Evolutionary conservation across 2,888 invertebrate species (phyloP), one percentile per base, ranked within the genome.

Genomic region (Xanthorhoe designata): DNA sequence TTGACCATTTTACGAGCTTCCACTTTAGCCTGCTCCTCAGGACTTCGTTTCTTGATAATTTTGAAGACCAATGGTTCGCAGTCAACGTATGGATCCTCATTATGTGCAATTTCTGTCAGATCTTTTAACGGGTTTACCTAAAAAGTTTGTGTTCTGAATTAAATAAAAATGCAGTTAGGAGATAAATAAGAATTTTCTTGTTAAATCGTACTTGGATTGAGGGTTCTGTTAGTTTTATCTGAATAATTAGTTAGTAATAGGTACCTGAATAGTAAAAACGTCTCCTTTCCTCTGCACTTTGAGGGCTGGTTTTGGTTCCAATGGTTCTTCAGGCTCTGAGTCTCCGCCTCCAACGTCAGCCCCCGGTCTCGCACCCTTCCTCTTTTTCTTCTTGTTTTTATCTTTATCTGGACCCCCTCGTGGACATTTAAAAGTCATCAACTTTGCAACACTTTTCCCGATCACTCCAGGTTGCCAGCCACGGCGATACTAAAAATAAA

Each of bases 11-110:
- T 89, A 18, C 94, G 91, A 5, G 94, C 92, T 75, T 91, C 91
- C 0, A 92, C 94, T 72, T 95, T 95, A 9, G 94, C 88, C 57
- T 94, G 92, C 56, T 94, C 92, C 63, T 94, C 88, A 13, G 94
- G 90, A 50, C 94, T 94, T 45, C 95, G 92, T 75, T 95, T 94
- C 78, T 95, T 95, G 0, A 94, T 92, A 24, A 96, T 96, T 81
- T 94, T 95, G 76, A 96, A 96, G 64, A 95, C 92, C 83, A 96
- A 91, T 0, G 96, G 96, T 67, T 95, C 95, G 79, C 96, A 96
- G 61, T 95, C 94, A 49, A 95, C 94, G 76, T 96, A 96, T 0
- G 96, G 96, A 80, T 96, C 95, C 75, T 96, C 96, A 69, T 95
- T 94, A 0, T 93, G 90, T 15, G 85, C 87, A 50, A 96, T 85